Evolutionary conservation across 2,888 invertebrate genomes (phyloP), one percentile per base, ranked within the genome.

Genomic region (Tetramorium bicarinatum): DNA sequence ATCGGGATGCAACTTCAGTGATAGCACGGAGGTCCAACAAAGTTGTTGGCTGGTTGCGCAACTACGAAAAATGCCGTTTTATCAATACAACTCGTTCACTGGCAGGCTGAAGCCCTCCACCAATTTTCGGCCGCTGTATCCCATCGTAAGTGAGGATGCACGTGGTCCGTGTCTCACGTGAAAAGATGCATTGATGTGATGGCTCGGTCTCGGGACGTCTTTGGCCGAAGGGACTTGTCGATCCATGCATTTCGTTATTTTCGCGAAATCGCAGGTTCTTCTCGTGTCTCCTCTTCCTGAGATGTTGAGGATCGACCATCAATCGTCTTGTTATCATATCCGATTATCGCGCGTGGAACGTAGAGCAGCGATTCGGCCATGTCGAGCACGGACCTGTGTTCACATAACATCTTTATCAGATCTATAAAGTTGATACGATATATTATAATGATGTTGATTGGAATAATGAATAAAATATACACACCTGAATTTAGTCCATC

Each of bases 71-170:
- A 92, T 92, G 92, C 87, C 89, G 69, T 89, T 88, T 76, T 83
- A 92, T n/a, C 74, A 86, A 77, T 92, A 87, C 38, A 90, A 89
- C 69, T 72, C 79, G 38, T 87, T 90, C 41, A 90, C 91, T 64
- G 91, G 92, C 61, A 87, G 88, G 34, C 47, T 92, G n/a, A 91
- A 64, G 71, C 77, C 86, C 69, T 82, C 89, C 1, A 82, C 83
- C 0, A 84, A 85, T 61, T 82, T 74, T 44, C 87, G 88, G 79
- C 88, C 92, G 49, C 77, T 90, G 67, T 86, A 85, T 84, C 92
- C 92, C 47, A 9, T 91, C 54, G 92, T 92, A 84, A 91, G 91
- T 90, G 34, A 47, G 18, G 54, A 34, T 56, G 29, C 15, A n/a
- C 11, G 13, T n/a, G 2, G 21, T 77, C 2, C 2, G 11, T 29